phyloP scores from a whole-genome alignment of 2,113 vertebrate genomes.

The Notothenia coriiceps region DNA sequence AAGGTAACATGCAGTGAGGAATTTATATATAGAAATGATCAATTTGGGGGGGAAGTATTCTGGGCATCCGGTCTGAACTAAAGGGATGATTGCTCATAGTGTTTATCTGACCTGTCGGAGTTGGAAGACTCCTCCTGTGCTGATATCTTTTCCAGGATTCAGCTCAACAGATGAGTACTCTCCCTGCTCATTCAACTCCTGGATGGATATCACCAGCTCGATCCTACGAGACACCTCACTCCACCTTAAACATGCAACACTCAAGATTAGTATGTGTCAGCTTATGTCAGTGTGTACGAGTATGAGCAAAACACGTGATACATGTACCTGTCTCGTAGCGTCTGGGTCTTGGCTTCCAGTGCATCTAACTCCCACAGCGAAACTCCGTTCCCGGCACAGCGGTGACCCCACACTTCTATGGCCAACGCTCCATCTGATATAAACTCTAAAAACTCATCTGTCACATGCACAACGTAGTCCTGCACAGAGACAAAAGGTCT shows the following conservation, averaged over 20 bases:
- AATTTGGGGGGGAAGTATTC: no score
- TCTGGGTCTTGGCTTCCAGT: conserved; percentile 93
- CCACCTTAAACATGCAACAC: conserved; percentile 85
- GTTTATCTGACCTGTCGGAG: conserved; percentile 90
- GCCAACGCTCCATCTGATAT: conserved; percentile 97
- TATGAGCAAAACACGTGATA: not conserved
- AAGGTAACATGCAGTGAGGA: no score
- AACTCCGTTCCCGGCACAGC: conserved; percentile 92
- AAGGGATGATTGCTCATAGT: conserved; percentile 1
- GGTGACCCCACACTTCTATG: conserved; percentile 98
- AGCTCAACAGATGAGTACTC: conserved; percentile 95
- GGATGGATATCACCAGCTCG: conserved; percentile 94
- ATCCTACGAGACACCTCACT: conserved; percentile 95
- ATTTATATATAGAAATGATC: no score
- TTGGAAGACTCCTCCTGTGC: conserved; percentile 96
- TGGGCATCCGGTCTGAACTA: not conserved
- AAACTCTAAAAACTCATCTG: conserved; percentile 98
- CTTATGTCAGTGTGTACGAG: not conserved
- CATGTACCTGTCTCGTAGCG: conserved; percentile 91
- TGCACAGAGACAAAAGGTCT: conserved; percentile 64
- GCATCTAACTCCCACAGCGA: conserved; percentile 93
- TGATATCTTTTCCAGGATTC: conserved; percentile 92
- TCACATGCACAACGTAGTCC: conserved; percentile 93
- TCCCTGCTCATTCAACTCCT: conserved; percentile 96
- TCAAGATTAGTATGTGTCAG: conserved; percentile 21